Base-by-base conservation (phyloP, 2,888 invertebrate species). In the Abrostola tripartita region DNA sequence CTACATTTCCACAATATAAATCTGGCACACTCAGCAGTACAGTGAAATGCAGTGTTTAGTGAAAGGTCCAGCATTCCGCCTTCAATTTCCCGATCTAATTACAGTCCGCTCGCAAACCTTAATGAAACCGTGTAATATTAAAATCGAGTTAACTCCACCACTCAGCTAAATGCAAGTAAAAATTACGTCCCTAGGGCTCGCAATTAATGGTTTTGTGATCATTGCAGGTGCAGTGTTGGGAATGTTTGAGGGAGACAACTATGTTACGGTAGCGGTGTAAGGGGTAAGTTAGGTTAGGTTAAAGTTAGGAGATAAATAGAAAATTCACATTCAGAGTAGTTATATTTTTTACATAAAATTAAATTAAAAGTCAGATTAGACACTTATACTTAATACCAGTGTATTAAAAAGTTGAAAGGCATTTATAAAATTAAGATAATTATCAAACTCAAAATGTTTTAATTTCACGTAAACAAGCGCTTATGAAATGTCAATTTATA, bases 81-180 rank as follows among this genome's bases (percentile, higher is more conserved):
- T 56, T 35, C 47, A 50, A 64, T 44, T 52, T 65, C 35, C 41
- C 52, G 61, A 79, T 81, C 61, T 78, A 80, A 82, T 81, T 82
- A 76, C 52, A 51, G 60, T 49, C 44, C 71, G 53, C 73, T 74
- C 61, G 55, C 65, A 66, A 37, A 58, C 57, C 62, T 14, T 76
- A 73, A 81, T 78, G 79, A 81, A 81, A 80, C 71, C 75, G 68
- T 79, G 81, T 78, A 78, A 79, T 81, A 83, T 78, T 82, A 81
- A 85, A 84, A 86, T 83, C 61, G 78, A 83, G 82, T 85, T 79
- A 81, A 73, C 75, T 71, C 70, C 75, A 59, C 70, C 65, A 68
- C 71, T 76, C 70, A 60, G 62, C 71, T 73, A 65, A 82, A 71
- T 82, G 79, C 76, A 69, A 76, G 80, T 77, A 77, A 74, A 82